Conservation (phyloP, 2,113 vertebrate species). For the Panthera leo region DNA sequence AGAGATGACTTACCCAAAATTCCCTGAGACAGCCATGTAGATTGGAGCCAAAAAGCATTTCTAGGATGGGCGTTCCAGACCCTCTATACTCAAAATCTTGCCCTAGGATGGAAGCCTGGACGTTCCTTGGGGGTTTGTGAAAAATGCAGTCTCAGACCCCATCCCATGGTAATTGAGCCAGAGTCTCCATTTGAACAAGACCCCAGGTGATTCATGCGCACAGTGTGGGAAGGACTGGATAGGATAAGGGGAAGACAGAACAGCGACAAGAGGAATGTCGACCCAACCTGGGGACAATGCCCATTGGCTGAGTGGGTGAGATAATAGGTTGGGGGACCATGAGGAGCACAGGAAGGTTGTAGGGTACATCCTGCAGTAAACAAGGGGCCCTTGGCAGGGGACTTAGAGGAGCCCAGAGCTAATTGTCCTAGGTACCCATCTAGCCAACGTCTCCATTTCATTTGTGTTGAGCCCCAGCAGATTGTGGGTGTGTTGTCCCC, state of each 20-base stretch:
- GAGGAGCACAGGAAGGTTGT: not conserved
- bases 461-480: not conserved
- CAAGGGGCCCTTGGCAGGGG: not conserved
- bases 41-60: not conserved
- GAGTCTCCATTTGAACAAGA: not conserved
- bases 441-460: not conserved
- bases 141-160: not conserved
- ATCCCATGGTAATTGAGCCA: no score
- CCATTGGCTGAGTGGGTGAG: accelerated
- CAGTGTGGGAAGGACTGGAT: not conserved
- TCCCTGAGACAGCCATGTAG: not conserved
- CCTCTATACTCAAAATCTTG: not conserved
- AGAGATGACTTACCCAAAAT: not conserved
- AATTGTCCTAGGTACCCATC: not conserved
- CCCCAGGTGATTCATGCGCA: accelerated
- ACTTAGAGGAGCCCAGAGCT: not conserved
- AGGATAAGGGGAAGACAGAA: not conserved
- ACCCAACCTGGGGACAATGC: not conserved
- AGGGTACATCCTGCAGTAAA: not conserved
- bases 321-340: not conserved
- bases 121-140: not conserved
- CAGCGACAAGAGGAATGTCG: no score
- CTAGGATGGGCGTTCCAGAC: not conserved
- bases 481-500: no score
- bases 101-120: not conserved